phyloP scores from a whole-genome alignment of 1,140 invertebrate genomes.

The Bombus waltoni region DNA sequence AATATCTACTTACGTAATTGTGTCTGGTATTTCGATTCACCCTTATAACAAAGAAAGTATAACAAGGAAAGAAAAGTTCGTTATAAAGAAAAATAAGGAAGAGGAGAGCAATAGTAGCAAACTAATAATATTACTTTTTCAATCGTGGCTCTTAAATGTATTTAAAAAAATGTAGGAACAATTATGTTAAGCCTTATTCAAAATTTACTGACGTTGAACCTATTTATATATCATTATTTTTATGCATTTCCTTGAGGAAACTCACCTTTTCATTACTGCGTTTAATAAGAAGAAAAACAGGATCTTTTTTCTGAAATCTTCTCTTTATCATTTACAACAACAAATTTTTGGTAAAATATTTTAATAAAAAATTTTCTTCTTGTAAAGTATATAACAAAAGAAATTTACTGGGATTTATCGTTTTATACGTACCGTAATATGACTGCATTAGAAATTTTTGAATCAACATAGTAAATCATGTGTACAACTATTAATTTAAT shows the following conservation, averaged over 20 bases:
- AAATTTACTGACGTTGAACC: background rate
- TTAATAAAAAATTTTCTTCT: background rate
- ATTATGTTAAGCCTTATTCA: background rate
- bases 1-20: background rate
- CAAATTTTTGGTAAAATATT: background rate
- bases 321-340: too few species aligned
- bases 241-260: background rate
- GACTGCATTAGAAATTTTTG: conserved; percentile 8
- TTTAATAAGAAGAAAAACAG: background rate
- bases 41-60: background rate
- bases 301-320: too few species aligned
- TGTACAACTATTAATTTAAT: background rate
- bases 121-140: background rate
- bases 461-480: background rate
- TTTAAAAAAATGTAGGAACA: background rate
- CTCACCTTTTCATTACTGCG: background rate
- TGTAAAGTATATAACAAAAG: background rate
- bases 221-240: background rate
- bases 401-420: background rate
- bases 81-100: too few species aligned
- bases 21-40: background rate
- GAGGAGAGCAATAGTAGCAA: background rate
- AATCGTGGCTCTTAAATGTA: background rate
- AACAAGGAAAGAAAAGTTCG: background rate
- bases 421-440: background rate